These are phyloP conservation scores for Bolinopsis microptera DNA, from an alignment of 37 sponge, comb jelly and placozoan genomes.

Conservation along the genomic window DNA sequence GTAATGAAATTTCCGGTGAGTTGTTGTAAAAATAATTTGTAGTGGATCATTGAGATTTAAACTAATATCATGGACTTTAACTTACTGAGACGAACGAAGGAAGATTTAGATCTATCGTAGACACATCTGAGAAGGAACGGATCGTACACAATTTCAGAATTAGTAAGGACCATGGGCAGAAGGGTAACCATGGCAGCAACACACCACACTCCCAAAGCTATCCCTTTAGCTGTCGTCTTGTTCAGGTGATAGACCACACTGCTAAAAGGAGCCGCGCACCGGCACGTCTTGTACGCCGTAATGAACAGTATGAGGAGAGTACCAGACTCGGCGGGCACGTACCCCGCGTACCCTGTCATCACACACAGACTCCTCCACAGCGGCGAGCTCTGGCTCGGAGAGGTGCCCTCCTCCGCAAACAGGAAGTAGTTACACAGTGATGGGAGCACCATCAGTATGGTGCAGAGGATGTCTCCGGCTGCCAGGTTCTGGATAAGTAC, in stretches of 20 bases:
- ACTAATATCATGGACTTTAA: no score
- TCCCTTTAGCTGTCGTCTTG: neutral
- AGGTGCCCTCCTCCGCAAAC: neutral
- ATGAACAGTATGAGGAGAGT: neutral
- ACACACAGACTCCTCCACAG: neutral
- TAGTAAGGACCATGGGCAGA: neutral
- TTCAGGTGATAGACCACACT: neutral
- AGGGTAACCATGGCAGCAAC: conserved; percentile 2
- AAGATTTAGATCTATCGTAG: neutral
- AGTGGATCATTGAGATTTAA: no score
- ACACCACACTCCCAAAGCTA: neutral
- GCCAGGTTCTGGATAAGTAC: neutral
- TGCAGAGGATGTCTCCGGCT: neutral
- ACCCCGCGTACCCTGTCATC: neutral
- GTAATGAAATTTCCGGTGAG: no score
- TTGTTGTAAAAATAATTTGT: no score
- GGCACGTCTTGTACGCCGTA: neutral
- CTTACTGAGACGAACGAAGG: neutral
- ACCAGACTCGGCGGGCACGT: conserved; percentile 8
- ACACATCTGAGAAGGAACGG: neutral
- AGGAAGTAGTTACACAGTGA: neutral
- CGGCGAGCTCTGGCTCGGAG: neutral
- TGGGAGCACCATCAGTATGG: neutral
- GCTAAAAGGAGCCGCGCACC: conserved; percentile 1
- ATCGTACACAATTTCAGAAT: neutral